Evolutionary conservation across 2,113 vertebrate species (phyloP).

Genomic region (Callaeas wilsoni): DNA sequence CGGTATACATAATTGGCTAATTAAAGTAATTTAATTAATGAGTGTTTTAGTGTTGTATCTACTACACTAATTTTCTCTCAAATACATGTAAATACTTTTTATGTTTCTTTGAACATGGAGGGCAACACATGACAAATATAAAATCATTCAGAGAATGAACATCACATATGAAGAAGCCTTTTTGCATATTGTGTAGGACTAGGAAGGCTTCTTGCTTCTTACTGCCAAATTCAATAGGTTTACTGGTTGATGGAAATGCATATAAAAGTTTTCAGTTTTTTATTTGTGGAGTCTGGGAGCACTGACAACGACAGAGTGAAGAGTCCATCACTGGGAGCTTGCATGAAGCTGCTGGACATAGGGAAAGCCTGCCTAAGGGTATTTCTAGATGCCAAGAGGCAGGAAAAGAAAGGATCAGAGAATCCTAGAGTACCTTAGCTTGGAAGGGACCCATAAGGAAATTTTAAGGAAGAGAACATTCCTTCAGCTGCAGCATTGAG

Average conservation of each 20-base stretch:
- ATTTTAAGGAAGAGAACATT: background rate
- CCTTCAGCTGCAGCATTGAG: background rate
- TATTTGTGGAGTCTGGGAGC: background rate
- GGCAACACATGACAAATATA: background rate
- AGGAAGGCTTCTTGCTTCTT: background rate
- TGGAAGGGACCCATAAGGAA: background rate
- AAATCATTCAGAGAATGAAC: background rate
- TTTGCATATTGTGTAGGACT: background rate
- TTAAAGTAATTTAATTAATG: slow-evolving; percentile 37
- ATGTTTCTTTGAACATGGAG: background rate
- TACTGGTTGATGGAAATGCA: background rate
- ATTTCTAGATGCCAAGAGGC: background rate
- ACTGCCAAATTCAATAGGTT: background rate
- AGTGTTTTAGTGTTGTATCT: slow-evolving; percentile 11
- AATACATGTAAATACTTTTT: background rate
- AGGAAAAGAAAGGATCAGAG: background rate
- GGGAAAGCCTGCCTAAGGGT: background rate
- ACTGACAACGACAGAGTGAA: background rate
- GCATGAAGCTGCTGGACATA: background rate
- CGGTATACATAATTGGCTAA: background rate
- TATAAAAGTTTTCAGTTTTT: background rate
- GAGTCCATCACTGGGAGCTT: background rate
- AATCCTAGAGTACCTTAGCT: background rate
- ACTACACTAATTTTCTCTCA: background rate
- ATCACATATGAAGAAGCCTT: background rate